A percentile compares a stretch with the other conserved stretches of the same genome.
phyloP scores from a whole-genome alignment of 2,797 vertebrate species.

The Gymnopithys bicolor region DNA sequence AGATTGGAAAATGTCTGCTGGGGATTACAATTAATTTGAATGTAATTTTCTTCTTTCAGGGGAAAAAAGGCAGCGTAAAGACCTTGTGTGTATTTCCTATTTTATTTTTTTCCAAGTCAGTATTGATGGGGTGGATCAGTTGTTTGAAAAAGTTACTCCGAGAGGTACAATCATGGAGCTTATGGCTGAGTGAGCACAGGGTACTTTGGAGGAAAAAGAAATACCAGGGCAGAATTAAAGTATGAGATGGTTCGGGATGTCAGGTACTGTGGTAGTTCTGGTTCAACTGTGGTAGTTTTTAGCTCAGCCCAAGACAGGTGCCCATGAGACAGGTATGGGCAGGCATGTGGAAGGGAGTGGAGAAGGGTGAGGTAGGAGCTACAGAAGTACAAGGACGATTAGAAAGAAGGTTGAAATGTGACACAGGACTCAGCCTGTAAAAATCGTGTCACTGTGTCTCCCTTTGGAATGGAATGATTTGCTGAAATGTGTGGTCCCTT shows the following conservation, averaged over 20 bases:
- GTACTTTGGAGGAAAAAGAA: not conserved
- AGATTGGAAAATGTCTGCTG: not conserved
- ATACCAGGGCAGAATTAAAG: not conserved
- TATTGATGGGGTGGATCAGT: not conserved
- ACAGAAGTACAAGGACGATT: not conserved
- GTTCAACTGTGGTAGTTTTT: too few relatives aligned
- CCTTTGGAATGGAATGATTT: fast-evolving
- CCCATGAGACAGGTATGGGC: not conserved
- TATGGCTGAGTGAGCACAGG: not conserved
- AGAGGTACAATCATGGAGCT: fast-evolving
- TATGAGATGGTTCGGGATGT: not conserved
- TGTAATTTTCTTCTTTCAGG: not conserved
- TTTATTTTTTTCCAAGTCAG: not conserved
- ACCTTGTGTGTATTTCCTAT: not conserved
- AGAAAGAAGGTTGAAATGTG: not conserved
- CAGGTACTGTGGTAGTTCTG: not conserved
- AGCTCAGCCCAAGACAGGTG: not conserved
- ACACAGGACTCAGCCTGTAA: not conserved
- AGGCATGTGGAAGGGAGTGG: not conserved
- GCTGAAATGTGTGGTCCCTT: fast-evolving
- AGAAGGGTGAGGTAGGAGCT: not conserved
- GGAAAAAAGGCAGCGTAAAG: not conserved
- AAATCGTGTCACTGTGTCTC: not conserved
- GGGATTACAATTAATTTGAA: slow-evolving; percentile 14
- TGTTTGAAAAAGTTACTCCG: not conserved